A percentile compares a stretch with the other conserved stretches of the same genome.
Evolutionary conservation across 1,140 invertebrate genomes (phyloP).

Genomic region (Metaphire vulgaris): DNA sequence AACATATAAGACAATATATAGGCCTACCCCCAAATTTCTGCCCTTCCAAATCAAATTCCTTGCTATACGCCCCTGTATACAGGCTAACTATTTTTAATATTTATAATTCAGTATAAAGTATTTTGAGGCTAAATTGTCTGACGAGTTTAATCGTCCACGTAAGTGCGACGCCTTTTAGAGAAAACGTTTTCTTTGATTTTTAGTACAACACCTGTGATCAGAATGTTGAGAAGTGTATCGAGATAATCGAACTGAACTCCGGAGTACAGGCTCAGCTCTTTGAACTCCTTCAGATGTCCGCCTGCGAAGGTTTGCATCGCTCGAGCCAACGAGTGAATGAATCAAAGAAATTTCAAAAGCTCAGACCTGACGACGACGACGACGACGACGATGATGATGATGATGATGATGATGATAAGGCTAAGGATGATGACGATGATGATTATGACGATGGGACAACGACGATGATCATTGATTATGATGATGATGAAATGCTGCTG

Average conservation of each 20-base stretch:
- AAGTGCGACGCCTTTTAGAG: too few species aligned
- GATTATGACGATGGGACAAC: not conserved
- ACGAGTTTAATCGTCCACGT: too few species aligned
- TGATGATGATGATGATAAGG: not conserved
- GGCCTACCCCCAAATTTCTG: too few species aligned
- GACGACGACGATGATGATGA: conserved; percentile 1
- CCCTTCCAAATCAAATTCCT: too few species aligned
- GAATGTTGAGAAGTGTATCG: conserved; percentile 49
- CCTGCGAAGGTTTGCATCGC: conserved; percentile 41
- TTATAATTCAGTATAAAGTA: too few species aligned
- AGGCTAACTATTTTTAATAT: too few species aligned
- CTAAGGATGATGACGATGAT: not conserved
- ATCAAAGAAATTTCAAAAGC: too few species aligned
- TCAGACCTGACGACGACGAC: conserved; percentile 1
- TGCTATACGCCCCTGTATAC: too few species aligned
- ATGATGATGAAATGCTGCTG: not conserved
- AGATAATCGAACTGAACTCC: conserved; percentile 50
- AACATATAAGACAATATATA: too few species aligned
- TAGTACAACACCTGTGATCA: conserved; percentile 52
- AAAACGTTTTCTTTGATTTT: too few species aligned
- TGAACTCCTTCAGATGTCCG: conserved; percentile 47
- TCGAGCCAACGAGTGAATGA: too few species aligned
- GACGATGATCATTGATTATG: not conserved
- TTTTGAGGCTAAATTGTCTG: too few species aligned
- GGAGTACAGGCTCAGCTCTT: conserved; percentile 51